Evolutionary conservation across 2,888 invertebrate species (phyloP), one percentile per base, ranked within the genome.

Genomic region (Caenorhabditis plicata): DNA sequence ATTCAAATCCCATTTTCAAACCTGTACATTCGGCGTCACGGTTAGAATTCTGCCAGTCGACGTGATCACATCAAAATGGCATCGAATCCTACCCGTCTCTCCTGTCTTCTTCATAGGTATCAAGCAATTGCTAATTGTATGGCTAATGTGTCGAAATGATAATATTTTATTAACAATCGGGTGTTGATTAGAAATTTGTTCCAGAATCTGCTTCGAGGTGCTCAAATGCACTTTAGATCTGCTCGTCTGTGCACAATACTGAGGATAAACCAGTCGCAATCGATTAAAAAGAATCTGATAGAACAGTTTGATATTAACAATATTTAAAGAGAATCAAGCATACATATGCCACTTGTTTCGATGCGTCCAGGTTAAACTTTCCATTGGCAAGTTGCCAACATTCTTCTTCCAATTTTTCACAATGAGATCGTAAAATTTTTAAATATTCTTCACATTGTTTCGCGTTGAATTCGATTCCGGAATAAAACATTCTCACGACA

Each of bases 21-120:
- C 54, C 83, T 96, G 95, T 32, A 98, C 82, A 83, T 91, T 94
- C 1, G 95, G 96, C 80, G 92, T 91, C 58, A 88, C 87, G 89
- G 95, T 91, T 52, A 89, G 87, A 64, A 96, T 88, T 58, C 96
- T 86, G 1, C 96, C 86, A 4, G 67, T 67, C 1, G 54, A 26
- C 13, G 67, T 68, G 19, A 52, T 55, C 41, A 60, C 48, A 17
- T 60, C 51, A 31, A 63, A 53, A 15, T 43, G 33, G 22, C 52
- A 58, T 32, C 53, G 47, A 33, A 67, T 60, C 3, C 52, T 33
- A 9, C 20, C 19, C 17, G 41, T 27, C 17, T 27, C 48, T 23
- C 23, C 32, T 1, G 42, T 17, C 7, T 31, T 31, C n/a, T 29
- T 19, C 9, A 58, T 39, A 3, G 52, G 58, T 15, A 36, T 22